A percentile compares a stretch with the other conserved stretches of the same genome.
phyloP scores from a whole-genome alignment of 2,888 invertebrate species.

The Archips crataeganus region DNA sequence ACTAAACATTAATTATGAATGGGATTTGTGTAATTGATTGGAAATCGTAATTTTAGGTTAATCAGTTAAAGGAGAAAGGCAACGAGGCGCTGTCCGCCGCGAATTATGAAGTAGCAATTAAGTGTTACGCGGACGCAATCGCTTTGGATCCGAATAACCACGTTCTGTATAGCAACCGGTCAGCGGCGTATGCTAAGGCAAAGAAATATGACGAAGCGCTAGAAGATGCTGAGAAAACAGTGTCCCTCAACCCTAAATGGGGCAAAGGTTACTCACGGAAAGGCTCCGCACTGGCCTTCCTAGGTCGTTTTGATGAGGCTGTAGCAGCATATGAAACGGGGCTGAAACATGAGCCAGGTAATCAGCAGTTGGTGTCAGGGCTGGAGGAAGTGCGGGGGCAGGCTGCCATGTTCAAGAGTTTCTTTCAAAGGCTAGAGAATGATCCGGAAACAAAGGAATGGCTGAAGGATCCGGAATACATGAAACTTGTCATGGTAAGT shows the following conservation, averaged over 20 bases:
- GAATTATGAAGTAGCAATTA: constrained; percentile 92
- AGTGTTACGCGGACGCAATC: constrained; percentile 93
- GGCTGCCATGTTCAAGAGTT: constrained; percentile 55
- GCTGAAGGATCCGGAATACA: constrained; percentile 91
- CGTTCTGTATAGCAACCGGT: constrained; percentile 96
- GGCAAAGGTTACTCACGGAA: constrained; percentile 95
- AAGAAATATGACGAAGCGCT: constrained; percentile 91
- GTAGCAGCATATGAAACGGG: constrained; percentile 90
- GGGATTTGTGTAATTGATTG: constrained; percentile 44
- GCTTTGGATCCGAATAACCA: constrained; percentile 92
- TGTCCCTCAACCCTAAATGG: constrained; percentile 93
- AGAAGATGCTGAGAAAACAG: constrained; percentile 94
- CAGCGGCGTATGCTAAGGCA: constrained; percentile 95
- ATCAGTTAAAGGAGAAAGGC: constrained; percentile 93
- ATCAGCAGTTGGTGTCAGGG: constrained; percentile 89
- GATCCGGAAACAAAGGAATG: constrained; percentile 74
- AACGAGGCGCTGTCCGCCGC: constrained; percentile 93
- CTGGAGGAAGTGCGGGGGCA: constrained; percentile 87
- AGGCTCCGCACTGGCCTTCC: constrained; percentile 93
- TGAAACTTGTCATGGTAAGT: constrained; percentile 84
- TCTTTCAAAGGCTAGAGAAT: constrained; percentile 90
- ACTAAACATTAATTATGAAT: constrained; percentile 50
- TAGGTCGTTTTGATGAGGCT: constrained; percentile 91
- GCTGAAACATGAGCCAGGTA: constrained; percentile 89
- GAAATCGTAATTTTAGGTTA: constrained; percentile 86